Evolutionary conservation across 2,888 invertebrate genomes (phyloP).

Genomic region (Himalopsyche kuldschensis): DNA sequence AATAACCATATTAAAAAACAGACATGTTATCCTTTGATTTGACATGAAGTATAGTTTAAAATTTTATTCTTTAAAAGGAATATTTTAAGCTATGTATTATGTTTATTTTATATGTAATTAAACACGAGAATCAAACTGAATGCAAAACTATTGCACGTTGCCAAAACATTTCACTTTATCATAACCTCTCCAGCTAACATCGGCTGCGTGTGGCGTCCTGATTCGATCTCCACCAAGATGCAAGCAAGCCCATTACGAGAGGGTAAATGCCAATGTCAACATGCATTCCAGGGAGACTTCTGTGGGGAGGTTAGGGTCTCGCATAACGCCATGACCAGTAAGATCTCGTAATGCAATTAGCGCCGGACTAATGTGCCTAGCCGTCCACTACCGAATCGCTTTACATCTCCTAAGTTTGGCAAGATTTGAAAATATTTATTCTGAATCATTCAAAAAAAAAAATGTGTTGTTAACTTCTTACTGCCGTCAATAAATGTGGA

Average conservation of each 20-base stretch:
- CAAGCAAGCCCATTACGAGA: not conserved
- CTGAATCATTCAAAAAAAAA: too few species aligned
- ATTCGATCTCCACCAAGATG: not conserved
- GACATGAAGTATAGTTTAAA: too few species aligned
- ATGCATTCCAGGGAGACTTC: conserved; percentile 17
- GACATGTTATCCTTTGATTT: too few species aligned
- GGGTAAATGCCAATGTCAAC: conserved; percentile 27
- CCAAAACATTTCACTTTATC: not conserved
- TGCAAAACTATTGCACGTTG: not conserved
- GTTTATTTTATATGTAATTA: not conserved
- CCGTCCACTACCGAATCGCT: not conserved
- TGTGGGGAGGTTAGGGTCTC: not conserved
- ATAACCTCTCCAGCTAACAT: not conserved
- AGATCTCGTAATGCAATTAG: conserved; percentile 40
- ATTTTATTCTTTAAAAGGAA: too few species aligned
- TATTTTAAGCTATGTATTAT: not conserved
- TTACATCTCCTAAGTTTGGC: not conserved
- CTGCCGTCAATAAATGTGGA: too few species aligned
- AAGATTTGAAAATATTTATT: not conserved
- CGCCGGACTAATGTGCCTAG: conserved; percentile 34
- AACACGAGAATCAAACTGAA: not conserved
- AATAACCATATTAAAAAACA: too few species aligned
- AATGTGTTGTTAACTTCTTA: too few species aligned
- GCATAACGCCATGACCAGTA: conserved; percentile 30
- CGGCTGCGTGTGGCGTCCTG: not conserved